These are phyloP conservation scores for Sciurus carolinensis DNA, from an alignment of 2,797 vertebrate genomes.

Conservation along the genomic window DNA sequence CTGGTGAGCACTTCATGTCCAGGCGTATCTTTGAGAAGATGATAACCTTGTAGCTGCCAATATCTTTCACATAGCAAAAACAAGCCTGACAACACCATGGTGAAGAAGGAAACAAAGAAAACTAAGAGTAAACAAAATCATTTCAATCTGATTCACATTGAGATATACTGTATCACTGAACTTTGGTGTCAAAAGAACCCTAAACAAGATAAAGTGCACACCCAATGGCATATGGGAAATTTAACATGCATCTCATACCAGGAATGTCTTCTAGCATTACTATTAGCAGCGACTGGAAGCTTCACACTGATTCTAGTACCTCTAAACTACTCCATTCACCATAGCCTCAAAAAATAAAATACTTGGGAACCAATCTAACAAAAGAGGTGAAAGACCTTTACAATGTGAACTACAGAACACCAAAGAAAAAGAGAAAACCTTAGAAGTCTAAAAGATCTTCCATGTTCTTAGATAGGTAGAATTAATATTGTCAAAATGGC, in stretches of 20 bases:
- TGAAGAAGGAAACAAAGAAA: slow-evolving; percentile 33
- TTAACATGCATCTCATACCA: slow-evolving; percentile 10
- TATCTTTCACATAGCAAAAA: slow-evolving; percentile 70
- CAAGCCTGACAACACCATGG: slow-evolving; percentile 66
- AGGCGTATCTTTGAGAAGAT: slow-evolving; percentile 62
- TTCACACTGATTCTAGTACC: neutral
- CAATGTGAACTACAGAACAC: no score
- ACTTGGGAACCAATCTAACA: no score
- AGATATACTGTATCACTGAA: slow-evolving; percentile 65
- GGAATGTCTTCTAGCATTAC: neutral
- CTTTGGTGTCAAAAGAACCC: slow-evolving; percentile 40
- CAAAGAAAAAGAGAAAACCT: no score
- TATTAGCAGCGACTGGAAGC: neutral
- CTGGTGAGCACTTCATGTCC: neutral
- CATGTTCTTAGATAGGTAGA: no score
- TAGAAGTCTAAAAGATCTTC: no score
- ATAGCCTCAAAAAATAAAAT: no score
- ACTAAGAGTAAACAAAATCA: slow-evolving; percentile 18
- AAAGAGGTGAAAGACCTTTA: no score
- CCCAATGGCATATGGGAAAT: neutral
- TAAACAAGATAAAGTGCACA: neutral
- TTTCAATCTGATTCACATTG: slow-evolving; percentile 21
- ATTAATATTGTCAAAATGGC: no score
- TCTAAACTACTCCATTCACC: neutral
- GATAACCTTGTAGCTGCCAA: slow-evolving; percentile 59